Conservation (phyloP, 1,140 invertebrate species). For the Drosophila ogumai region DNA sequence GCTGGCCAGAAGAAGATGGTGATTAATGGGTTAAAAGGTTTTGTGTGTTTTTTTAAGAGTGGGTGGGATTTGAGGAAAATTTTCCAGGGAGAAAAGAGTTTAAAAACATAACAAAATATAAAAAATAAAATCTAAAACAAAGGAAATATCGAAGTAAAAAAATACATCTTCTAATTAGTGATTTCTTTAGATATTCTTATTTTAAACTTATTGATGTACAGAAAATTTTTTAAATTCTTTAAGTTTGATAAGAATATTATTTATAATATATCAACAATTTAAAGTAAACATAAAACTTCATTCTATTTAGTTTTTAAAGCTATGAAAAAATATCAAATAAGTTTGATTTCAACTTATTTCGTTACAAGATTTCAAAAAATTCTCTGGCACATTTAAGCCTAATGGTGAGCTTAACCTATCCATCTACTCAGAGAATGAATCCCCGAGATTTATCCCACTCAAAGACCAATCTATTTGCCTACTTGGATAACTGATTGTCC, state of each 20-base stretch:
- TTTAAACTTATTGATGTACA: too few species aligned
- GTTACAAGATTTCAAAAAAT: not conserved
- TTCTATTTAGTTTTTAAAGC: not conserved
- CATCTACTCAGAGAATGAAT: not conserved
- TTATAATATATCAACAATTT: not conserved
- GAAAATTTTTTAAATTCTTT: not conserved
- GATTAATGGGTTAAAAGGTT: conserved; percentile 12
- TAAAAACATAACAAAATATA: not conserved
- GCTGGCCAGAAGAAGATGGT: not conserved
- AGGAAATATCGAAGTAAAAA: too few species aligned
- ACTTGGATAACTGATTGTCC: conserved; percentile 36
- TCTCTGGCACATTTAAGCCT: too few species aligned
- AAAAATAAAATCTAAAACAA: not conserved
- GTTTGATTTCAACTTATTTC: not conserved
- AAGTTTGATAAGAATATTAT: not conserved
- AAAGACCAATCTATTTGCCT: conserved; percentile 42
- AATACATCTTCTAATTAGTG: too few species aligned
- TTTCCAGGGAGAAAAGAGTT: not conserved
- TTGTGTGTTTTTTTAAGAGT: conserved; percentile 5
- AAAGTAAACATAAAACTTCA: not conserved
- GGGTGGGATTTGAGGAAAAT: not conserved
- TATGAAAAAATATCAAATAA: not conserved
- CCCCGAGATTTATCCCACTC: conserved; percentile 10
- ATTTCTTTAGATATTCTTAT: not conserved
- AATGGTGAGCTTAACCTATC: not conserved